Conservation (phyloP, 1,140 invertebrate species). For the Drosophila kepulauana region DNA sequence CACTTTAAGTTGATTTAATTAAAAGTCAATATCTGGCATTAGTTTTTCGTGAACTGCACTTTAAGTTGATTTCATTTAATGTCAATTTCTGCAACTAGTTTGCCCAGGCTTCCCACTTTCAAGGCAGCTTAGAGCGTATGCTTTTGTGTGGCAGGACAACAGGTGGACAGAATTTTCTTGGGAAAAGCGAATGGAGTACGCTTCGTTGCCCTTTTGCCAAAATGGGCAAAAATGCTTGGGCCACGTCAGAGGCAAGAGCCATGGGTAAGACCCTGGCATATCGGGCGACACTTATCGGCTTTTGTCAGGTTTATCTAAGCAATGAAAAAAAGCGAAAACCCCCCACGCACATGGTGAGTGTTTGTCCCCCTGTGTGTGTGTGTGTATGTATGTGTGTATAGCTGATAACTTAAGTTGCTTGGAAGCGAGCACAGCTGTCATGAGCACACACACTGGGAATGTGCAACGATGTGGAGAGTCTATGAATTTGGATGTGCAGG, state of each 20-base stretch:
- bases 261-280: conserved; percentile 17
- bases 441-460: conserved; percentile 7
- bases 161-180: not conserved
- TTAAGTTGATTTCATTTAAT: too few species aligned
- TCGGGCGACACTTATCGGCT: conserved; percentile 51
- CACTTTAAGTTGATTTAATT: too few species aligned
- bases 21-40: too few species aligned
- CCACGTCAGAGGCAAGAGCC: conserved; percentile 4
- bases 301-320: conserved; percentile 37
- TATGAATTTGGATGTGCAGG: not conserved
- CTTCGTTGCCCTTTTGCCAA: not conserved
- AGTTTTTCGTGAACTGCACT: too few species aligned
- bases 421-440: conserved; percentile 73
- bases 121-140: too few species aligned
- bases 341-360: conserved; percentile 30
- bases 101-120: too few species aligned
- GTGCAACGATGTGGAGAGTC: conserved; percentile 24
- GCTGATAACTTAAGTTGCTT: conserved; percentile 70
- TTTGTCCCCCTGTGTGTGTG: not conserved
- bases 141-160: not conserved
- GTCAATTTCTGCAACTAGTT: too few species aligned
- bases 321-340: conserved; percentile 27
- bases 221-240: not conserved
- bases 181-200: not conserved
- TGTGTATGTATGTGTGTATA: not conserved